Evolutionary conservation across 2,888 invertebrate genomes (phyloP).

Genomic region (Ectemnius cavifrons): DNA sequence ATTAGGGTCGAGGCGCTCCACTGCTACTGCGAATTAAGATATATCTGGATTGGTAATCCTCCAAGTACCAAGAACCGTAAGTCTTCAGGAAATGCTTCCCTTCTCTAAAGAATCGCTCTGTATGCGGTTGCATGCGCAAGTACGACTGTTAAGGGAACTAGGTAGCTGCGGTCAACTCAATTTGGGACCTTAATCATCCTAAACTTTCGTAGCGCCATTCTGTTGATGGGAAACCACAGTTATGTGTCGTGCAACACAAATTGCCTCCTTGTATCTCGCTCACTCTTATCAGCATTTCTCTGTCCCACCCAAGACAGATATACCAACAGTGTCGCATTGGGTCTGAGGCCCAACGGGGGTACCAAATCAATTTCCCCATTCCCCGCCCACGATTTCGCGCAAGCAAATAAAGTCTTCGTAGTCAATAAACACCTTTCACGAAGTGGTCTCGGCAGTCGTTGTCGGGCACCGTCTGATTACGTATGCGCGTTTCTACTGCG

Average conservation of each 20-base stretch:
- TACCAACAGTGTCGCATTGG: background rate
- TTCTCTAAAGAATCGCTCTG: background rate
- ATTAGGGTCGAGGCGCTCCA: background rate
- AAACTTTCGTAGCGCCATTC: background rate
- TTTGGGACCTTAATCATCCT: constrained; percentile 6
- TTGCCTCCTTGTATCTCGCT: background rate
- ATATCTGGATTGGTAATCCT: constrained; percentile 13
- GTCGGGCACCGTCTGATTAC: too few species aligned
- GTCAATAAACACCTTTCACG: too few species aligned
- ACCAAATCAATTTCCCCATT: background rate
- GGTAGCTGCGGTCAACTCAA: background rate
- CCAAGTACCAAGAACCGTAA: background rate
- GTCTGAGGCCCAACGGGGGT: background rate
- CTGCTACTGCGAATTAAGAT: constrained; percentile 15
- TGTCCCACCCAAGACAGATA: background rate
- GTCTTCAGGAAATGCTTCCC: background rate
- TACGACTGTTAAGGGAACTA: background rate
- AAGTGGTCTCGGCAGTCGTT: too few species aligned
- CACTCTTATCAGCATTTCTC: background rate
- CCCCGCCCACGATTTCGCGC: too few species aligned
- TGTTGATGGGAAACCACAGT: background rate
- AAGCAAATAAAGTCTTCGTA: too few species aligned
- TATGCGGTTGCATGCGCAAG: constrained; percentile 3
- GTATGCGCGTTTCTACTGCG: constrained; percentile 23
- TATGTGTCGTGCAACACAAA: background rate